Evolutionary conservation across 2,888 invertebrate genomes (phyloP).

Genomic region (Leucoptera coffeella): DNA sequence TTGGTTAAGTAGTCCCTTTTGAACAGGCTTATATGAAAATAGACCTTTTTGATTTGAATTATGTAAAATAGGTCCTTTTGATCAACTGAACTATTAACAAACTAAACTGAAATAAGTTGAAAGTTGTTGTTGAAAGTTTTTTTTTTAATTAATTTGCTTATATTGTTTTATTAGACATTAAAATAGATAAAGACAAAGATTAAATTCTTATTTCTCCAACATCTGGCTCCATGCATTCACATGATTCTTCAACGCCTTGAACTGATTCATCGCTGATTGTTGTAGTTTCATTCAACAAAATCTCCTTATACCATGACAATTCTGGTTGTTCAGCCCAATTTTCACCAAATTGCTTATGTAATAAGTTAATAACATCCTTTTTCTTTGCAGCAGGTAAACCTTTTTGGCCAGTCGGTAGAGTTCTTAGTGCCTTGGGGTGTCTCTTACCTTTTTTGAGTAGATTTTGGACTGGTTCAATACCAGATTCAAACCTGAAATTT

Average conservation of each 20-base stretch:
- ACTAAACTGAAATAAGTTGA: not conserved
- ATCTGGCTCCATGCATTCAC: not conserved
- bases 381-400: not conserved
- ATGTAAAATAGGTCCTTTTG: constrained; percentile 1
- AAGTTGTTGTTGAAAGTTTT: no score
- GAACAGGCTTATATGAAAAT: constrained; percentile 1
- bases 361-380: not conserved
- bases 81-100: not conserved
- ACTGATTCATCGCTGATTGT: not conserved
- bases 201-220: not conserved
- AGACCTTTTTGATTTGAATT: not conserved
- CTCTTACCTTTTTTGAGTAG: not conserved
- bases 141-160: no score
- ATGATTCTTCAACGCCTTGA: not conserved
- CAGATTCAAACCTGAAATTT: not conserved
- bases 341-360: not conserved
- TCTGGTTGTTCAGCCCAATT: not conserved
- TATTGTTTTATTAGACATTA: not conserved
- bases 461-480: not conserved
- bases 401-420: not conserved
- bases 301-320: not conserved
- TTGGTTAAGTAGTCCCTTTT: not conserved
- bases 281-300: not conserved
- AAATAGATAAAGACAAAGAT: not conserved
- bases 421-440: not conserved